Evolutionary conservation across 1,140 invertebrate species (phyloP), one percentile per base, ranked within the genome.

Genomic region (Drosophila nigromelanica): DNA sequence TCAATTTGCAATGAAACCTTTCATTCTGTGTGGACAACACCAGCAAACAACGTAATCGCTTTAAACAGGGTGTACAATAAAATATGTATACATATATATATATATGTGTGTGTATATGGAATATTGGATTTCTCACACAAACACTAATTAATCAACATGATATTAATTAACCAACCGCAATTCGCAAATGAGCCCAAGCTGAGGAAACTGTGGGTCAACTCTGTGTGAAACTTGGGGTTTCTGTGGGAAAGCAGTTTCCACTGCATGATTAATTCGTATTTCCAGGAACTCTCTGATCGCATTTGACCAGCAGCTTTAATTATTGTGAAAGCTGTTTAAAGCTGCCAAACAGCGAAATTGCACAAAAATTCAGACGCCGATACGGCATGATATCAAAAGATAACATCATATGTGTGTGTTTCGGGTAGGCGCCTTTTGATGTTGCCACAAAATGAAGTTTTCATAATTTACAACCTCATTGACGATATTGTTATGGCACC

Each of bases 101-200:
- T 35, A 8, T 2, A 10, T 35, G 7, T 35, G 7, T 35, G 7
- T 8, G 8, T 35, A 14, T 3, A 42, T 51, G 42, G n/a, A 11
- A 51, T 61, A 60, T 68, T 54, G 60, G 60, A 58, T 72, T 72
- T 58, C 54, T 66, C 52, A 55, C 61, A 33, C 66, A 74, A 69
- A 74, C 27, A 74, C 71, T 70, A 74, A 74, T 74, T 74, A 74
- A 74, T 74, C 71, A 74, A 50, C 39, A 50, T 37, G 72, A 43
- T 74, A 74, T 74, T 74, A 70, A 74, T 74, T 74, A 70, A 74
- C 37, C 39, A 56, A 52, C 66, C 72, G 33, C 72, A 74, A 74
- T 48, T 42, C 52, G 61, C 51, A 50, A 64, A 72, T 66, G 54
- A 40, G 52, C 24, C 21, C 15, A 15, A 39, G 8, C 35, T 48